Base-by-base conservation (phyloP, 2,797 vertebrate species). In the Argentina silus region DNA sequence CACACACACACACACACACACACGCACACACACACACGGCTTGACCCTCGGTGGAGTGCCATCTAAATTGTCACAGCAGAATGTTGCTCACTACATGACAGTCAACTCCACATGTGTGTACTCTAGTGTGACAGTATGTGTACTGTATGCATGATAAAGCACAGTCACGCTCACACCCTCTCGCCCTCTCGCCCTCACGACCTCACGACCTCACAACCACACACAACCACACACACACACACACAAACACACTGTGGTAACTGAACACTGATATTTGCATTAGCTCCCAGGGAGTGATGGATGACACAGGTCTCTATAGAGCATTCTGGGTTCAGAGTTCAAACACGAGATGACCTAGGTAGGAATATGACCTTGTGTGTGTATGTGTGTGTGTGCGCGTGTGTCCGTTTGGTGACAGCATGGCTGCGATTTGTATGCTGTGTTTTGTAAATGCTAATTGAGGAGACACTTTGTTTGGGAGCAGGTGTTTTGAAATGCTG, bases 401-500 rank as follows among this genome's bases (percentile, higher is more conserved):
- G 42, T 15, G 51, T 44, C 53, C 27, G 4, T 44, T 21, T 69
- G 17, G 6, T 3, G 14, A 44, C 8, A 9, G 14, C 6, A 17
- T 0, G 14, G 4, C 1, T 60, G 19, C 12, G n/a, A 14, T 63
- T 27, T 44, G 70, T 69, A 65, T 55, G 67, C 19, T 21, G 48
- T 64, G 76, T 81, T 83, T 44, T 77, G 72, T 79, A 64, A 83
- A 88, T 84, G 82, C 74, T 74, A 85, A 88, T 87, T 12, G 75
- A 71, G 78, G 72, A 74, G 72, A 74, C 60, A 73, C 85, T 88
- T 84, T 82, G 73, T 68, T 55, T 67, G 45, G 11, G 72, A 84
- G 73, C 89, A 91, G 87, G 83, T 90, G 88, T 84, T 78, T 4
- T 82, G 81, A 87, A 83, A 70, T 78, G 86, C 89, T 88, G 89